Conservation (phyloP, 1,140 invertebrate species). For the Brachionus rubens region DNA sequence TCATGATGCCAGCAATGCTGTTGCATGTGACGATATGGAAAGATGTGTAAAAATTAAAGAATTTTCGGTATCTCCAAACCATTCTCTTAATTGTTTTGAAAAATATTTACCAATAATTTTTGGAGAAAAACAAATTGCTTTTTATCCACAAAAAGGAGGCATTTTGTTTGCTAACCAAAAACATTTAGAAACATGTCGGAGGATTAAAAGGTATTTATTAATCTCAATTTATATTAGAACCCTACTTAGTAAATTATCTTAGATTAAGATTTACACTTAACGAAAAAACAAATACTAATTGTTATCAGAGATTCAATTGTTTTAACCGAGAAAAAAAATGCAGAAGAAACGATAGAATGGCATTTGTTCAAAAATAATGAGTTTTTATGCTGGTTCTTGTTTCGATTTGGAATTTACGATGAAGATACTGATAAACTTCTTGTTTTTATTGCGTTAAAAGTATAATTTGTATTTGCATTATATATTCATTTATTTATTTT, state of each 20-base stretch:
- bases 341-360: background rate
- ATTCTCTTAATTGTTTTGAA: background rate
- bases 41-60: background rate
- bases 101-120: background rate
- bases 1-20: background rate
- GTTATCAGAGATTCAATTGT: background rate
- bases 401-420: background rate
- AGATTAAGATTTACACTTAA: background rate
- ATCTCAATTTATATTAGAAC: background rate
- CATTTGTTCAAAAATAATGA: slow-evolving; percentile 21
- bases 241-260: background rate
- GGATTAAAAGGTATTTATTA: background rate
- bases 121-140: background rate
- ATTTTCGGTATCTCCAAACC: background rate
- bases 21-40: background rate
- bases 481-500: too few species aligned
- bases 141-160: background rate
- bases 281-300: background rate
- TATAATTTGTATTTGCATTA: background rate
- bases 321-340: slow-evolving; percentile 7
- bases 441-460: background rate
- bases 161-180: background rate
- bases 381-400: background rate
- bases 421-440: slow-evolving; percentile 8
- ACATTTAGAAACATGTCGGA: too few species aligned